Percentiles rank a stretch among this genome's conserved stretches.
Evolutionary conservation across 2,797 vertebrate genomes (phyloP).

Genomic region (Halcyon chelicuti): DNA sequence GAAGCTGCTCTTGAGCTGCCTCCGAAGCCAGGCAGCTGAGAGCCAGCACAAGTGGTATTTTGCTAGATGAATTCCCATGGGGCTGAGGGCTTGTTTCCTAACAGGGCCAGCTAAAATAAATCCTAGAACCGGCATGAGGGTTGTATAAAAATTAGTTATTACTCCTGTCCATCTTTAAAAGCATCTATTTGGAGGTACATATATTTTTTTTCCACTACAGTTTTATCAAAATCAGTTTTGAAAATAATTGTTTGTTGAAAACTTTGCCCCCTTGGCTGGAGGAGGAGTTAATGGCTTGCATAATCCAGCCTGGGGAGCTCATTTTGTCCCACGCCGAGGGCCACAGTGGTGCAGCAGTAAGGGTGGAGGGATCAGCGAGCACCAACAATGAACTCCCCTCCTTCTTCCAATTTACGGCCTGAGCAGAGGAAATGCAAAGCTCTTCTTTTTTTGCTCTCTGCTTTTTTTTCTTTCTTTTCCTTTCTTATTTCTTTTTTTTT

Average conservation of each 20-base stretch:
- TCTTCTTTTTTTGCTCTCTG: not conserved
- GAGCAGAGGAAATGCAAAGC: slow-evolving; percentile 54
- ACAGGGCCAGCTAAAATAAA: not conserved
- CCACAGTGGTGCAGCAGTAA: slow-evolving; percentile 47
- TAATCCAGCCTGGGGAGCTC: slow-evolving; percentile 49
- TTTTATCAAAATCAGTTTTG: not conserved
- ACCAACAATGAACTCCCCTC: slow-evolving; percentile 48
- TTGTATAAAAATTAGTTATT: not conserved
- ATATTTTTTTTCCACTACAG: not conserved
- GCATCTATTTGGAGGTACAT: not conserved
- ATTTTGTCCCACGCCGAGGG: slow-evolving; percentile 55
- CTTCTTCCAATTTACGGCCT: slow-evolving; percentile 31
- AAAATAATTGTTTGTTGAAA: not conserved
- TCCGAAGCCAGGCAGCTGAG: not conserved
- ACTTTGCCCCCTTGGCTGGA: not conserved
- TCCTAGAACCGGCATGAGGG: not conserved
- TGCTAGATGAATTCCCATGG: not conserved
- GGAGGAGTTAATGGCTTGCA: slow-evolving; percentile 49
- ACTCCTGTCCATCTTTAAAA: not conserved
- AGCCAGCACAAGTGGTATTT: not conserved
- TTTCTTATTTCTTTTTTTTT: not conserved
- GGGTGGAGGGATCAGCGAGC: slow-evolving; percentile 49
- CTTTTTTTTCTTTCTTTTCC: not conserved
- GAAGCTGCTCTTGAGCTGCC: not conserved
- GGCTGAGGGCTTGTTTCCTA: not conserved